Percentiles rank a stretch among this genome's conserved stretches.
Conservation (phyloP, 2,888 invertebrate species). For the Trichacis sp. region DNA sequence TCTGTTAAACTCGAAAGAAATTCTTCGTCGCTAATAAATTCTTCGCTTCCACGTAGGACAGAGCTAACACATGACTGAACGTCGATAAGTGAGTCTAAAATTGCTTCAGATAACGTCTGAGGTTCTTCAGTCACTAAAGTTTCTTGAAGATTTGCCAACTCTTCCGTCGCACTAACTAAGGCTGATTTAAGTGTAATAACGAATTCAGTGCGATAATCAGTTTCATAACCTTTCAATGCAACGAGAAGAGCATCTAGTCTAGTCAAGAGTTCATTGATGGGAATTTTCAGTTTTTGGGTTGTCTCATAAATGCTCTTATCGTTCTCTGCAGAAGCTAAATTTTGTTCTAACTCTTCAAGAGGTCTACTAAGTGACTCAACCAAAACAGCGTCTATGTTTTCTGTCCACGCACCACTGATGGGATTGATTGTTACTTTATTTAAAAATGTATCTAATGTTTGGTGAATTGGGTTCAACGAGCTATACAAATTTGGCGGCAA, state of each 20-base stretch:
- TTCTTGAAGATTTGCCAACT: conserved; percentile 35
- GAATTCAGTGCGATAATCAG: conserved; percentile 53
- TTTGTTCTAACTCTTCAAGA: conserved; percentile 52
- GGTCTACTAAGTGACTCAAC: conserved; percentile 60
- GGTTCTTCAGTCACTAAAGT: conserved; percentile 37
- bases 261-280: conserved; percentile 54
- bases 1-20: conserved; percentile 53
- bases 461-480: conserved; percentile 41
- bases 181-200: conserved; percentile 53
- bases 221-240: conserved; percentile 58
- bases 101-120: conserved; percentile 53
- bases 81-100: conserved; percentile 60
- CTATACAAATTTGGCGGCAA: conserved; percentile 15
- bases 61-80: conserved; percentile 57
- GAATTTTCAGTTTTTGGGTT: conserved; percentile 44
- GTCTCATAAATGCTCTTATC: conserved; percentile 23
- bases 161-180: conserved; percentile 45
- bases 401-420: conserved; percentile 51
- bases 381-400: conserved; percentile 62
- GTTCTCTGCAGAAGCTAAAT: conserved; percentile 25
- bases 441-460: conserved; percentile 45
- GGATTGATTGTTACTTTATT: conserved; percentile 50
- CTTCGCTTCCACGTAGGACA: conserved; percentile 54
- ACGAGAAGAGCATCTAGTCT: conserved; percentile 55
- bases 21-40: conserved; percentile 45